Base-by-base conservation (phyloP, 2,888 invertebrate species). In the Gisinianus flammeolus region DNA sequence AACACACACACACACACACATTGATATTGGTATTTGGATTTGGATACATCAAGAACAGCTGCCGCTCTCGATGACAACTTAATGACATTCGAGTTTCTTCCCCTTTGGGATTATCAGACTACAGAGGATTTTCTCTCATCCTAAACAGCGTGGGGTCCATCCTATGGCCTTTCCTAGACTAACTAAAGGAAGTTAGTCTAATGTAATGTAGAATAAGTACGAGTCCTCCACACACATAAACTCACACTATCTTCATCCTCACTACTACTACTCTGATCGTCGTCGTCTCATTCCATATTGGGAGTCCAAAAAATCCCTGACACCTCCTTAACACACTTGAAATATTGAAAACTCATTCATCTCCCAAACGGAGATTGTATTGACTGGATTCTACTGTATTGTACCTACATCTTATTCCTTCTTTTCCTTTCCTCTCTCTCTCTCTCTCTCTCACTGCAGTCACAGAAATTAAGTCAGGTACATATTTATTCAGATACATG, bases 71-170 rank as follows among this genome's bases (percentile, higher is more conserved):
- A 79, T 79, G 79, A 79, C 79, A 79, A 79, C 79, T 77, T 79
- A 79, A 79, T 79, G 79, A 79, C 79, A 79, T 79, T 79, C 74
- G 68, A 69, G 76, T 73, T 76, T 79, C 70, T 79, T 70, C 74
- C 77, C 72, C 79, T 67, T 72, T 72, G 72, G 69, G 77, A 77
- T 77, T 77, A 66, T 35, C 28, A 58, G 69, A 16, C 75, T 66
- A 35, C 30, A 33, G 69, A 76, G 72, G 64, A 64, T 77, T 77
- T 77, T 77, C 69, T 79, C 78, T 78, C 67, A 54, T 73, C 73
- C 58, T 28, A 30, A 44, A 35, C 79, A 79, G 76, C 79, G 71
- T 75, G 79, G 76, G 76, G 79, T 79, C 79, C 76, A 54, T 71
- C 75, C 67, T 74, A n/a, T n/a, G 74, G 26, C 68, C 68, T 30